Evolutionary conservation across 2,113 vertebrate species (phyloP), one percentile per base, ranked within the genome.

Genomic region (Phalacrocorax pelagicus): DNA sequence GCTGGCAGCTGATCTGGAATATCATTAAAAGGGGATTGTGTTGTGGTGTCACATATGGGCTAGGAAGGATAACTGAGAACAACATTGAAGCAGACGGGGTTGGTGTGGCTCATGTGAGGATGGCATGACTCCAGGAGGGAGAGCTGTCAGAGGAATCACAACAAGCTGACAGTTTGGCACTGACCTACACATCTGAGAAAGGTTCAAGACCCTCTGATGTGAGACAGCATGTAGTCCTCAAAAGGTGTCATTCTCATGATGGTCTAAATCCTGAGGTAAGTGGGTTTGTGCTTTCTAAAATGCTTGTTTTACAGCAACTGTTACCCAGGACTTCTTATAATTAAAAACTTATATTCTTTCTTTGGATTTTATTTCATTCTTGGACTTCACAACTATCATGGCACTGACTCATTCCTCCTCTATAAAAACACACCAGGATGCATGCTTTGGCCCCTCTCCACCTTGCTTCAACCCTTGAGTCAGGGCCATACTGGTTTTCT

Each of bases 81-180:
- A 1, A 19, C 58, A 17, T 1, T 61, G 66, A 58, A 6, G 4
- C 22, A 65, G 49, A 21, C 0, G 0, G 29, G 19, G 32, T 22
- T 82, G 65, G 16, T 0, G 1, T 12, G 63, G 40, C 73, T 88
- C 11, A 1, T 3, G 3, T 42, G 67, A 63, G n/a, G 38, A 19
- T 4, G 38, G 10, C 26, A 6, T 2, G 3, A 44, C 63, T 69
- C 61, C 36, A 78, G 57, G 17, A n/a, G 36, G 49, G n/a, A 61
- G 34, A 23, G 29, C 34, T 82, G 34, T 3, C 70, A 49, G 2
- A 30, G 29, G 5, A 61, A 22, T 26, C 59, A 71, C 32, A n/a
- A 2, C 15, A n/a, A n/a, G 51, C 44, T 24, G 66, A 55, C 30
- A 57, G n/a, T 18, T 38, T 47, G 66, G 10, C 70, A 80, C 32